phyloP scores from a whole-genome alignment of 2,797 vertebrate species.

The Numenius phaeopus region DNA sequence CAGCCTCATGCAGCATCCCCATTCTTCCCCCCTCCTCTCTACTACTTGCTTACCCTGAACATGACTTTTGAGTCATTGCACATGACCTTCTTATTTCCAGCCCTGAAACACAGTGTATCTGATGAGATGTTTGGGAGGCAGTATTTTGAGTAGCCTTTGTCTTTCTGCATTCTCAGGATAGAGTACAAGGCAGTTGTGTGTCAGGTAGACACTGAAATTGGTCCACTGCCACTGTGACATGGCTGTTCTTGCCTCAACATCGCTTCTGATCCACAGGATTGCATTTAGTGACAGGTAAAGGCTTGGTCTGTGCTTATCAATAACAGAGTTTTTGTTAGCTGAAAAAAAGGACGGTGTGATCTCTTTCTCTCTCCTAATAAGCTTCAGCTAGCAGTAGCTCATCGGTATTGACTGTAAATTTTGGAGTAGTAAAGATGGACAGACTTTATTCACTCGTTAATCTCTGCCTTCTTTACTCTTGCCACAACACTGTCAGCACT shows the following conservation, averaged over 20 bases:
- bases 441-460: not conserved
- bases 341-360: not conserved
- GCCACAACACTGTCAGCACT: not conserved
- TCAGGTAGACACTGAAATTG: not conserved
- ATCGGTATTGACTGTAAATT: not conserved
- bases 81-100: not conserved
- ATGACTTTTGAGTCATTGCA: not conserved
- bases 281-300: not conserved
- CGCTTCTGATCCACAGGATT: not conserved
- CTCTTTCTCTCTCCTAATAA: not conserved
- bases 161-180: not conserved
- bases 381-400: not conserved
- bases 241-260: not conserved
- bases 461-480: not conserved
- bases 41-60: not conserved
- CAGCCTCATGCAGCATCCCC: not conserved
- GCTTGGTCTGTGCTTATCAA: not conserved
- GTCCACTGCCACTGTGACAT: not conserved
- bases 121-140: not conserved
- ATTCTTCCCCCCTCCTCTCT: not conserved
- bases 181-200: not conserved
- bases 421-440: not conserved
- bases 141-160: not conserved
- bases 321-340: not conserved
- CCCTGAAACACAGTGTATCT: not conserved